Percentiles rank a stretch among this genome's conserved stretches.
phyloP scores from a whole-genome alignment of 2,888 invertebrate genomes.

The Phytoseiulus persimilis region DNA sequence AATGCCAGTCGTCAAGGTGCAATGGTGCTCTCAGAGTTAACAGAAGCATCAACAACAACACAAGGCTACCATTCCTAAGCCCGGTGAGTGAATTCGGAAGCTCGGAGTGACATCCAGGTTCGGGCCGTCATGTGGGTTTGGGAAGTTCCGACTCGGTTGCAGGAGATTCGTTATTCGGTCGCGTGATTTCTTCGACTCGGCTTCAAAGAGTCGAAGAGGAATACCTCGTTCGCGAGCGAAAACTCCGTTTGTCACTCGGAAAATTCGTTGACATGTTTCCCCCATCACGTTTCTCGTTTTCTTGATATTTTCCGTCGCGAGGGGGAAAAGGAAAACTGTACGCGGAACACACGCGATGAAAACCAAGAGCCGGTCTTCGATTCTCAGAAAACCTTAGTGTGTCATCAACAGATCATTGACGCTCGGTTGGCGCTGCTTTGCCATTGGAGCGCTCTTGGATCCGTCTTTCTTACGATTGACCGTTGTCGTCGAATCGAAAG shows the following conservation, averaged over 20 bases:
- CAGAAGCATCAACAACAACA: background rate
- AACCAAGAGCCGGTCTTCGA: background rate
- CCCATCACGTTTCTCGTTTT: background rate
- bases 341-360: background rate
- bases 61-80: background rate
- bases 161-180: background rate
- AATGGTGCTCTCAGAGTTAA: background rate
- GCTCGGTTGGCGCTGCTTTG: background rate
- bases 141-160: background rate
- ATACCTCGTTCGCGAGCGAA: background rate
- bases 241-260: background rate
- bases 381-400: background rate
- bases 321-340: background rate
- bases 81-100: background rate
- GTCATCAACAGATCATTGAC: conserved; percentile 5
- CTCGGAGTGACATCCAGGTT: background rate
- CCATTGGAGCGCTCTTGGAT: background rate
- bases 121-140: background rate
- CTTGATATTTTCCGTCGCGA: background rate
- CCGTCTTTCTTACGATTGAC: background rate
- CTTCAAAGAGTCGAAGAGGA: background rate
- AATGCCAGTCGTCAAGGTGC: background rate
- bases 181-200: background rate
- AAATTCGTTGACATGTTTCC: background rate
- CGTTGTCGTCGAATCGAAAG: background rate